These are phyloP conservation scores for Drosophila bunnanda DNA, from an alignment of 2,888 invertebrate genomes.

Conservation along the genomic window DNA sequence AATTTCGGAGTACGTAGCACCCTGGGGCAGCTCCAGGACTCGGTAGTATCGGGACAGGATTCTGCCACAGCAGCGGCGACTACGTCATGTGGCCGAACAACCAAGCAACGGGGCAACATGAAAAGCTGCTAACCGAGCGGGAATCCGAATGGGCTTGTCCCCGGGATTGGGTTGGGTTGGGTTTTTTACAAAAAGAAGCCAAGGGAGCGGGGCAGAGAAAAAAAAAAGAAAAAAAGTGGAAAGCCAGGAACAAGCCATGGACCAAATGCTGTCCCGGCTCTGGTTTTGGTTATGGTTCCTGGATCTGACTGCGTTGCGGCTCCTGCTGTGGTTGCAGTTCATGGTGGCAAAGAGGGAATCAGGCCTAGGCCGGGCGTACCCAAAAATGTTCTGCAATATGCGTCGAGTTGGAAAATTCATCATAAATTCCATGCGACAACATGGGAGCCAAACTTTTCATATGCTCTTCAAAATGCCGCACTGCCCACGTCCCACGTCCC, in stretches of 20 bases:
- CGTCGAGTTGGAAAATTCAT: constrained; percentile 77
- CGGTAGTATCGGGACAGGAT: constrained; percentile 8
- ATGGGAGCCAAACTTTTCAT: constrained; percentile 74
- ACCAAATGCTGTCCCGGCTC: constrained; percentile 68
- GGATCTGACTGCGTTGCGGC: constrained; percentile 47
- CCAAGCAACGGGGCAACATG: constrained; percentile 50
- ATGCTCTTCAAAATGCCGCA: constrained; percentile 65
- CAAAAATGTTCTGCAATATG: constrained; percentile 81
- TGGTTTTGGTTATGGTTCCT: constrained; percentile 26
- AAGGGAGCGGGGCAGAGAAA: constrained; percentile 28
- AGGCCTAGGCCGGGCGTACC: constrained; percentile 72
- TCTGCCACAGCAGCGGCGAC: constrained; percentile 23
- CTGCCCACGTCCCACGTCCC: constrained; percentile 30
- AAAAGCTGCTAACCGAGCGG: constrained; percentile 48
- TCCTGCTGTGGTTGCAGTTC: constrained; percentile 74
- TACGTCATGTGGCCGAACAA: constrained; percentile 79
- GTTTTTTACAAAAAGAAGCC: background rate
- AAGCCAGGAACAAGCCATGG: constrained; percentile 63
- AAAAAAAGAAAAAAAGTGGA: constrained; percentile 42
- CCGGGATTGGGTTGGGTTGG: constrained; percentile 5
- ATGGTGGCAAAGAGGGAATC: constrained; percentile 42
- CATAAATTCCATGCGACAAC: constrained; percentile 78
- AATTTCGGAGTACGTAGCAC: constrained; percentile 47
- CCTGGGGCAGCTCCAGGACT: constrained; percentile 21
- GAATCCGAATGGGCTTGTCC: constrained; percentile 1